phyloP scores from a whole-genome alignment of 2,797 vertebrate genomes.

The Cyclopterus lumpus region DNA sequence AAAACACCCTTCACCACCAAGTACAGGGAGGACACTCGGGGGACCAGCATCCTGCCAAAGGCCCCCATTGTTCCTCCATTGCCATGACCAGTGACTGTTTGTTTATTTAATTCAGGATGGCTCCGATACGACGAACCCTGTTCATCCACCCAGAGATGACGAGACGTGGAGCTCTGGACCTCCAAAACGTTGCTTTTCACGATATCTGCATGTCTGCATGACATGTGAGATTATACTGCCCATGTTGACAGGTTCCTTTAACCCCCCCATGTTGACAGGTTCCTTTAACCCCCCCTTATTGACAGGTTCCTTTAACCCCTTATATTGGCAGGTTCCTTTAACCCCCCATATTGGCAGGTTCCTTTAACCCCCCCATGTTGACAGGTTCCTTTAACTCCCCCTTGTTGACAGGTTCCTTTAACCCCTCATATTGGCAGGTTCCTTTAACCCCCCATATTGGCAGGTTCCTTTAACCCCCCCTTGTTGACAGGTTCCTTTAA shows the following conservation, averaged over 20 bases:
- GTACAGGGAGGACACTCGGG: slow-evolving; percentile 82
- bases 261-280: no score
- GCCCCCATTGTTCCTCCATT: slow-evolving; percentile 78
- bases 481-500: no score
- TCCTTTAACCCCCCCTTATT: no score
- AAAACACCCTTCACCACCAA: slow-evolving; percentile 86
- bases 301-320: no score
- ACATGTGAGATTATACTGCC: neutral
- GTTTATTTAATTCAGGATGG: slow-evolving; percentile 60
- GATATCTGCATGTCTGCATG: neutral
- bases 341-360: no score
- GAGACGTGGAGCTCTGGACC: slow-evolving; percentile 18
- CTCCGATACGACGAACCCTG: slow-evolving; percentile 28
- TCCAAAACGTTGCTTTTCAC: slow-evolving; percentile 9
- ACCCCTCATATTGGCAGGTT: no score
- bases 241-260: neutral
- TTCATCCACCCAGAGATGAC: slow-evolving; percentile 52
- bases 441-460: no score
- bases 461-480: no score
- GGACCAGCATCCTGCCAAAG: slow-evolving; percentile 73
- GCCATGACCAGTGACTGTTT: slow-evolving; percentile 47
- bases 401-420: no score
- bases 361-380: no score
- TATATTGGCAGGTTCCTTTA: no score
- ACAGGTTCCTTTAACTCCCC: no score